Evolutionary conservation across 92 coral and sea anemone genomes (phyloP).

Genomic region (Plumapathes pennacea): DNA sequence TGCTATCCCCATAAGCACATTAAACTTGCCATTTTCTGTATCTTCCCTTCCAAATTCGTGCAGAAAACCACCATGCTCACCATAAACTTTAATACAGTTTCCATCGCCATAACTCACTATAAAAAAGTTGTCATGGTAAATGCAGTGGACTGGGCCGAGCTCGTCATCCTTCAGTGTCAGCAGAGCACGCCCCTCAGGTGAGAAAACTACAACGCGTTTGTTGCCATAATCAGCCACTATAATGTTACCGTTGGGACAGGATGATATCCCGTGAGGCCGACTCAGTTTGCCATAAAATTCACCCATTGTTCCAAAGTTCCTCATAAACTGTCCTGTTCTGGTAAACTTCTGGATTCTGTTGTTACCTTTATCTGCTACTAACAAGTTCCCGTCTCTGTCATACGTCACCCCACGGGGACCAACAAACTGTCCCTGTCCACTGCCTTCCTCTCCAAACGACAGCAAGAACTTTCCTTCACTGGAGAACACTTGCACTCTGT

Average conservation of each 20-base stretch:
- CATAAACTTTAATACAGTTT: conserved; percentile 31
- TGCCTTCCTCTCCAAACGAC: conserved; percentile 23
- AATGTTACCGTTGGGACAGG: conserved; percentile 23
- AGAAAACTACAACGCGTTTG: conserved; percentile 29
- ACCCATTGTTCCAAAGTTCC: conserved; percentile 26
- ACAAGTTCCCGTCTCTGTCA: conserved; percentile 8
- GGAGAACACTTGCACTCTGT: conserved; percentile 30
- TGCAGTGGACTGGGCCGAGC: background rate
- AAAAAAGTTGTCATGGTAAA: conserved; percentile 13
- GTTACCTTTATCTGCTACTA: conserved; percentile 41
- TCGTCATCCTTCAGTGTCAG: background rate
- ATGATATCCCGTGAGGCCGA: conserved; percentile 38
- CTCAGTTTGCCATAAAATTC: conserved; percentile 7
- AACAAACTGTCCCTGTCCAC: conserved; percentile 11
- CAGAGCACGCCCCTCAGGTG: conserved; percentile 23
- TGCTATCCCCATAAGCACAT: background rate
- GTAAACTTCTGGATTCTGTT: conserved; percentile 21
- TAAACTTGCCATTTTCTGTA: background rate
- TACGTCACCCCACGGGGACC: conserved; percentile 34
- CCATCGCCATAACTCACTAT: conserved; percentile 24
- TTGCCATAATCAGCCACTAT: conserved; percentile 41
- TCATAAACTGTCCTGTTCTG: conserved; percentile 11
- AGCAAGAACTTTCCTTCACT: conserved; percentile 12
- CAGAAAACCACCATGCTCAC: conserved; percentile 2
- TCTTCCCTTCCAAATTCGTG: background rate